These are phyloP conservation scores for Novumbra hubbsi DNA, from an alignment of 2,797 vertebrate genomes.

Conservation along the genomic window DNA sequence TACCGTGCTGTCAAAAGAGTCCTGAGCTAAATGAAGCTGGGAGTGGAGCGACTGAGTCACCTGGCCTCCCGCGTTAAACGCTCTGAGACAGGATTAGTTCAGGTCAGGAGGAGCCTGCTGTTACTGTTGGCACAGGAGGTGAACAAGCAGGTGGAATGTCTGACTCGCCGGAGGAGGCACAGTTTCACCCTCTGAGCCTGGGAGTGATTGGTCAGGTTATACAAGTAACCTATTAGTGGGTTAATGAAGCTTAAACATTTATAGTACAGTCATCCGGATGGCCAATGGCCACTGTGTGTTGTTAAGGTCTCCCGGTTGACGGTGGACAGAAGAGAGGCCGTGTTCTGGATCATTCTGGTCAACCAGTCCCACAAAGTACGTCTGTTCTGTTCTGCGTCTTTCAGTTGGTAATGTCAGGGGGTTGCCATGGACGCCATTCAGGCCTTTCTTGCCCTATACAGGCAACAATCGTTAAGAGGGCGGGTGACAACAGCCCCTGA, in stretches of 20 bases:
- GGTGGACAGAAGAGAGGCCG: neutral
- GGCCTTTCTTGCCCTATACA: neutral
- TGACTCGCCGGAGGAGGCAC: neutral
- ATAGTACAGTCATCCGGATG: neutral
- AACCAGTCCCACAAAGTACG: neutral
- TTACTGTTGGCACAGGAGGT: neutral
- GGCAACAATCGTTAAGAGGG: neutral
- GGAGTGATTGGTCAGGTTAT: neutral
- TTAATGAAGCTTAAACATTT: neutral
- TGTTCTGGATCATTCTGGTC: neutral
- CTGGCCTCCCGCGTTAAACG: neutral
- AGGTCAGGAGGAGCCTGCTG: neutral
- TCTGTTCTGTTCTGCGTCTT: neutral
- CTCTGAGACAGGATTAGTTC: constrained; percentile 7
- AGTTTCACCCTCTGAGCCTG: neutral
- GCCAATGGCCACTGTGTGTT: neutral
- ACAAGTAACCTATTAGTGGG: neutral
- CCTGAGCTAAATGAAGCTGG: constrained; percentile 7
- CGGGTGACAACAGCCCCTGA: neutral
- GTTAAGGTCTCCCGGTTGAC: neutral
- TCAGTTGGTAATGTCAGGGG: neutral
- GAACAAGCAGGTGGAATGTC: neutral
- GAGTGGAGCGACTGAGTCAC: constrained; percentile 16
- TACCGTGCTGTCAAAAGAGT: neutral
- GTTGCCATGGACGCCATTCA: neutral